Evolutionary conservation across 2,113 vertebrate genomes (phyloP).

Genomic region (Gymnogyps californianus): DNA sequence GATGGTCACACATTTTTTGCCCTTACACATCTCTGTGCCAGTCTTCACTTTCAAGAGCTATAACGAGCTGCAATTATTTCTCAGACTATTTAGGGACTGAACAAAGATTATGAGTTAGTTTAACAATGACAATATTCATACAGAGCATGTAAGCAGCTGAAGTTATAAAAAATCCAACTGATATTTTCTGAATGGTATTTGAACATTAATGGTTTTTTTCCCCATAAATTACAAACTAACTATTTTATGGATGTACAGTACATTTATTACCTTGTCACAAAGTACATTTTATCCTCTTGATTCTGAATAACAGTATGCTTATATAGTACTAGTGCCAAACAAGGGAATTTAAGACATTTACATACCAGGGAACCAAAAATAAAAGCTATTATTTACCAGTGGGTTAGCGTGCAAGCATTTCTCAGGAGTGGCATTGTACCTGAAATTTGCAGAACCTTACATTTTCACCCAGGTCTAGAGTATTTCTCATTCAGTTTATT

Average conservation of each 20-base stretch:
- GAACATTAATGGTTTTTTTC: background rate
- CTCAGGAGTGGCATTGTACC: background rate
- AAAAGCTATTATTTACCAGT: background rate
- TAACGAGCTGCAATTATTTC: background rate
- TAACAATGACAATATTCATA: background rate
- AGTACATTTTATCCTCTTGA: background rate
- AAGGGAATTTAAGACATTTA: background rate
- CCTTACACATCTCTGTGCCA: background rate
- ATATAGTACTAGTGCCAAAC: background rate
- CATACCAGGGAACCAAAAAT: background rate
- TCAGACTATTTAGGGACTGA: background rate
- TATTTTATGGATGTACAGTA: background rate
- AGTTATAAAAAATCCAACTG: background rate
- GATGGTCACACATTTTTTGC: background rate
- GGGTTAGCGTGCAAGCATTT: background rate
- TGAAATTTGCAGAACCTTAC: background rate
- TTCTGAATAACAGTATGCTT: background rate
- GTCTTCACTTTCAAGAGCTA: background rate
- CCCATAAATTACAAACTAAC: background rate
- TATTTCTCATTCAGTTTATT: background rate
- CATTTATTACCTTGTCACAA: background rate
- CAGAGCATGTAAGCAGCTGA: background rate
- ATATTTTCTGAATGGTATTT: conserved; percentile 23
- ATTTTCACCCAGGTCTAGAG: background rate
- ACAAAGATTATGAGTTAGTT: background rate